Base-by-base conservation (phyloP, 2,888 invertebrate species). In the Xestia c-nigrum region DNA sequence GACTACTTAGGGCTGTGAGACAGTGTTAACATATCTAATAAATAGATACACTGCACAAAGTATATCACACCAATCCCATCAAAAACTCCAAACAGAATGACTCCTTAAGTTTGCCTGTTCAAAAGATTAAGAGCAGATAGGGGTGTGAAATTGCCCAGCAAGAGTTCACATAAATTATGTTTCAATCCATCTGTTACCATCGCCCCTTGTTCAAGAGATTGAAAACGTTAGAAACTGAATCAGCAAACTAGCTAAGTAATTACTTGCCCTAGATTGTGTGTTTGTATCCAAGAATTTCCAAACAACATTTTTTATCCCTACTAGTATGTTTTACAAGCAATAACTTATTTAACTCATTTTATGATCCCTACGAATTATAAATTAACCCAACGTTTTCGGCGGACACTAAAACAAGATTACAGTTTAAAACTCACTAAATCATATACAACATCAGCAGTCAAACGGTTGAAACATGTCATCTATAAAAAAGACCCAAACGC, bases 401-500 rank as follows among this genome's bases (percentile, higher is more conserved):
- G 31, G 82, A 66, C 76, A 83, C 61, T 78, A 80, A 83, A 74
- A 82, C 76, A 68, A 72, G 61, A 76, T 67, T 75, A 85, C 78
- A 74, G 80, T 84, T 90, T 88, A 87, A 88, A 87, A 87, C 85
- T 80, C 88, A 87, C 85, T 89, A 88, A 89, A 90, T 91, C 88
- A 89, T 89, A 88, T 70, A 85, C 85, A 81, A 85, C 87, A 80
- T 90, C 83, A 88, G 79, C 82, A 87, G 90, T 90, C 88, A 88
- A 83, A 88, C 84, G 72, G 70, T 85, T 78, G 77, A 86, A 87
- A 71, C 75, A 81, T 78, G 73, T 79, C 74, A 80, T 87, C 76
- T 79, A 81, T 81, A 76, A 80, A 82, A 85, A 80, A 74, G 65
- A 38, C 57, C 40, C 61, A 31, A 70, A 61, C 61, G 71, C 65